A percentile compares a stretch with the other conserved stretches of the same genome.
Conservation (phyloP, 2,113 vertebrate species). For the Jaculus jaculus region DNA sequence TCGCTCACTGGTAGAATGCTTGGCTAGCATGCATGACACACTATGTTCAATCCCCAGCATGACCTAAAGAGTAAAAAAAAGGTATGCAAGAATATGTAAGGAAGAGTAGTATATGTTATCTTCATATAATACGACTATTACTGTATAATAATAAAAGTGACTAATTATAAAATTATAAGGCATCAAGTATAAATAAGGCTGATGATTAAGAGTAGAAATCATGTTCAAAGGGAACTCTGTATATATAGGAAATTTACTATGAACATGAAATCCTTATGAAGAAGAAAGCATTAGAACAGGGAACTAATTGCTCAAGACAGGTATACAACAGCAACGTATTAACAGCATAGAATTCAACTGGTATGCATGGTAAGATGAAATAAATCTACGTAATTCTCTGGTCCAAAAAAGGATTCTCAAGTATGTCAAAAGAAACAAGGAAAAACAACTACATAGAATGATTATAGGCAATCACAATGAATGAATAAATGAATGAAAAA, state of each 20-base stretch:
- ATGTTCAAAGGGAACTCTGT: constrained; percentile 23
- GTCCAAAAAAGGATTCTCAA: constrained; percentile 5
- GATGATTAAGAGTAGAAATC: background rate
- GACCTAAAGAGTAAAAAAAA: background rate
- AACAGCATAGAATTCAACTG: background rate
- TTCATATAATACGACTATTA: constrained; percentile 1
- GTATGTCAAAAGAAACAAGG: background rate
- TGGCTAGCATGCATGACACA: background rate
- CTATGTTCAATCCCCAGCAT: background rate
- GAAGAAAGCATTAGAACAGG: background rate
- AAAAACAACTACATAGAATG: background rate
- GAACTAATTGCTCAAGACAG: background rate
- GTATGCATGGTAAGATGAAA: background rate
- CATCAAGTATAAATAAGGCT: background rate
- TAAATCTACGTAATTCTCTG: background rate
- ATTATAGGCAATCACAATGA: background rate
- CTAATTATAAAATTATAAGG: background rate
- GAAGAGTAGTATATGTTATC: background rate
- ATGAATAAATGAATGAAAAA: too few relatives aligned
- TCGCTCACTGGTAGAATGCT: background rate
- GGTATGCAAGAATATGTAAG: background rate
- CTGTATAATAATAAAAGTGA: background rate
- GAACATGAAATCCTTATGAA: background rate
- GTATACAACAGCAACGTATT: background rate
- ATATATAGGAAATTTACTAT: background rate